Evolutionary conservation across 2,113 vertebrate species (phyloP).

Genomic region (Lampris incognitus): DNA sequence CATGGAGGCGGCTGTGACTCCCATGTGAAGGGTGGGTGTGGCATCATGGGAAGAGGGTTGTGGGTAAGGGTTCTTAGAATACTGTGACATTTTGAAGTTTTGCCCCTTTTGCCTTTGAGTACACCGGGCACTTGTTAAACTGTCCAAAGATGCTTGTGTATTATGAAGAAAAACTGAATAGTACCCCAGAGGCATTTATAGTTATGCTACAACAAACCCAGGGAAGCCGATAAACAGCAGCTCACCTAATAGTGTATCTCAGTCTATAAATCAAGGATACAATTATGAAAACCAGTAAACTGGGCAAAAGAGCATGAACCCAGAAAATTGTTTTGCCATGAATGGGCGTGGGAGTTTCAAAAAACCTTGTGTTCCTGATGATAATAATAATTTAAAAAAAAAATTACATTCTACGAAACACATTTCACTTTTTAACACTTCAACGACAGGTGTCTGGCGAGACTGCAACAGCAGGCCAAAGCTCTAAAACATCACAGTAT

Average conservation of each 20-base stretch:
- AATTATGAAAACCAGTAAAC: background rate
- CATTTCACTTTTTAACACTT: background rate
- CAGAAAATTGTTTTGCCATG: background rate
- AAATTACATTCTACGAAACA: too few species aligned
- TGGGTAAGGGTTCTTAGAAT: slow-evolving; percentile 57
- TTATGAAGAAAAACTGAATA: background rate
- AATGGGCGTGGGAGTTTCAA: too few species aligned
- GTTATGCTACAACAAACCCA: slow-evolving; percentile 10
- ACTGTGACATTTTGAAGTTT: slow-evolving; percentile 68
- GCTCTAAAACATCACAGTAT: slow-evolving; percentile 69
- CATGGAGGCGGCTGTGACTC: slow-evolving; percentile 69
- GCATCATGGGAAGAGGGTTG: slow-evolving; percentile 47
- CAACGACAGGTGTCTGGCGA: slow-evolving; percentile 14
- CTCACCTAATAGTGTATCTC: background rate
- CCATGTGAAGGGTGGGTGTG: slow-evolving; percentile 41
- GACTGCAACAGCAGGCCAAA: slow-evolving; percentile 63
- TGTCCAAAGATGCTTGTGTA: background rate
- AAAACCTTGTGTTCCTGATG: too few species aligned
- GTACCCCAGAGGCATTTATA: background rate
- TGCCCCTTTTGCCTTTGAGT: slow-evolving; percentile 53
- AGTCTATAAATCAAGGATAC: slow-evolving; percentile 11
- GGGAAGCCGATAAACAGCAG: background rate
- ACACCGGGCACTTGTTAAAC: background rate
- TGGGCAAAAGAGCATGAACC: background rate
- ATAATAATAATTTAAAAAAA: too few species aligned